These are phyloP conservation scores for Pagrus major DNA, from an alignment of 2,113 vertebrate genomes.

Conservation along the genomic window DNA sequence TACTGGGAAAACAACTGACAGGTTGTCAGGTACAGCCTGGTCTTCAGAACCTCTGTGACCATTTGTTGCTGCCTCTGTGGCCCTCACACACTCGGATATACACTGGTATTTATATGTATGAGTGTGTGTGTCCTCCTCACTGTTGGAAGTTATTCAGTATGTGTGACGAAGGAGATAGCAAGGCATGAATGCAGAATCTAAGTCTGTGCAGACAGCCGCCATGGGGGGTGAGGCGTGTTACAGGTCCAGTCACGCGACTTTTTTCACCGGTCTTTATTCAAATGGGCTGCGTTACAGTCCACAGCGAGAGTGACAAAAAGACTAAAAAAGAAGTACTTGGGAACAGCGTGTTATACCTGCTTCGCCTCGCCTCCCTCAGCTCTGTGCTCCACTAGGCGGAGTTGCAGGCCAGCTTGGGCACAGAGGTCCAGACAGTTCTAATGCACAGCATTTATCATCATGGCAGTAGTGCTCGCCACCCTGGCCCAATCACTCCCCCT, in stretches of 20 bases:
- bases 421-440: conserved; percentile 57
- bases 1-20: conserved; percentile 30
- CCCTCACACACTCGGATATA: conserved; percentile 4
- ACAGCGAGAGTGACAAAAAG: not conserved
- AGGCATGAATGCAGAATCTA: conserved; percentile 23
- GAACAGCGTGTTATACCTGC: conserved; percentile 15
- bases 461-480: conserved; percentile 54
- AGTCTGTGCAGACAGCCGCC: conserved; percentile 9
- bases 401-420: conserved; percentile 40
- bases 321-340: conserved; percentile 7
- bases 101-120: conserved; percentile 11
- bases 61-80: conserved; percentile 30
- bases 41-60: conserved; percentile 29
- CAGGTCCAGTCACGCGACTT: not conserved
- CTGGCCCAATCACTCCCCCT: conserved; percentile 38
- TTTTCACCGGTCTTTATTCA: conserved; percentile 31
- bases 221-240: not conserved
- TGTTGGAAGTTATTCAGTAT: not conserved
- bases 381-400: conserved; percentile 55
- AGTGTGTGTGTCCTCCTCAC: not conserved
- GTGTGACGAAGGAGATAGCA: conserved; percentile 1
- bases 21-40: conserved; percentile 28
- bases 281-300: conserved; percentile 11
- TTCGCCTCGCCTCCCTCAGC: conserved; percentile 17
- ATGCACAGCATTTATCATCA: conserved; percentile 71